phyloP scores from a whole-genome alignment of 2,113 vertebrate species.

The Oreochromis niloticus region DNA sequence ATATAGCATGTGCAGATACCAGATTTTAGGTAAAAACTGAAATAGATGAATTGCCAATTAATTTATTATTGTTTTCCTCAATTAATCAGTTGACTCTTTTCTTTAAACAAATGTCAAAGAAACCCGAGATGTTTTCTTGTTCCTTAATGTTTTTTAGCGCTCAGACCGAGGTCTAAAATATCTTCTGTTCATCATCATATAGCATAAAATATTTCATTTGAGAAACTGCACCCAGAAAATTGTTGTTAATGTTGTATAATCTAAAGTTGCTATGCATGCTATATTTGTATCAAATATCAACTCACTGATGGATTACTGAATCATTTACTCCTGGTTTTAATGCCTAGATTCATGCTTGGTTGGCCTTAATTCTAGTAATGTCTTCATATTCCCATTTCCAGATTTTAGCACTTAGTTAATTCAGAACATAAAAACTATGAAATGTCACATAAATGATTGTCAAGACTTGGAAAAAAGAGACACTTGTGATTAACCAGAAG shows the following conservation, averaged over 20 bases:
- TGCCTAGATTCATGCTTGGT: not conserved
- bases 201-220: not conserved
- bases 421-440: not conserved
- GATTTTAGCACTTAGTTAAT: not conserved
- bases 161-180: not conserved
- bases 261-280: not conserved
- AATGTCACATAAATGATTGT: not conserved
- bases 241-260: not conserved
- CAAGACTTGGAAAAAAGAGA: not conserved
- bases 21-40: not conserved
- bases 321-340: not conserved
- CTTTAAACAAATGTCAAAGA: not conserved
- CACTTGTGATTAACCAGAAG: not conserved
- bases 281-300: not conserved
- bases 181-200: not conserved
- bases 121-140: accelerated
- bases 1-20: not conserved
- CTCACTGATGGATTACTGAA: not conserved
- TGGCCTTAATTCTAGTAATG: not conserved
- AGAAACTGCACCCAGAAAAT: not conserved
- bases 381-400: not conserved
- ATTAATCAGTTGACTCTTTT: not conserved
- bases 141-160: not conserved
- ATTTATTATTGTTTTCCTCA: not conserved
- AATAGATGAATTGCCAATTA: not conserved